Percentiles rank a stretch among this genome's conserved stretches.
Conservation (phyloP, 1,140 invertebrate genomes). For the Notospermus geniculatus region DNA sequence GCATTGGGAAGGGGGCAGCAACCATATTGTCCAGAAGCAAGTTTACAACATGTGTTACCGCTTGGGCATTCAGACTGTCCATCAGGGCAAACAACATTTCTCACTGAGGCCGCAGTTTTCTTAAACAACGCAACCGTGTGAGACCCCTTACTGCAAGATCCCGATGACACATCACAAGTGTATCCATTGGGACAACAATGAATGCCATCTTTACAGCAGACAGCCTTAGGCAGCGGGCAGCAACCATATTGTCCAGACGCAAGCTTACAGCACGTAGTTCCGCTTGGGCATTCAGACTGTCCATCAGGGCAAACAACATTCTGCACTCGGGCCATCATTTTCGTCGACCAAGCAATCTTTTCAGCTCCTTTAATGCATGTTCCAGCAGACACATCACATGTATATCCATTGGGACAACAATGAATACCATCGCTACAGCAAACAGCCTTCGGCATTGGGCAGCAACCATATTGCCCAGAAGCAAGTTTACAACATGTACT, state of each 20-base stretch:
- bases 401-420: conserved; percentile 37
- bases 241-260: not conserved
- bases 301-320: not conserved
- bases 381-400: conserved; percentile 24
- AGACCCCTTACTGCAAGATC: not conserved
- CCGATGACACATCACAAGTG: conserved; percentile 20
- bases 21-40: no score
- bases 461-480: conserved; percentile 49
- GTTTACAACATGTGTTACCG: no score
- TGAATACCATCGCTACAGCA: conserved; percentile 43
- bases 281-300: not conserved
- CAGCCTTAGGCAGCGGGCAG: conserved; percentile 19
- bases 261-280: not conserved
- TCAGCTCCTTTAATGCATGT: conserved; percentile 22
- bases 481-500: conserved; percentile 41
- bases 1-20: no score
- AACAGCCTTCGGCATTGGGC: conserved; percentile 47
- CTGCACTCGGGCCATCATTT: no score
- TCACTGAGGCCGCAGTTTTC: not conserved
- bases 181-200: conserved; percentile 33
- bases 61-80: no score
- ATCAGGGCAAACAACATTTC: no score
- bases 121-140: not conserved
- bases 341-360: conserved; percentile 25
- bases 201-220: conserved; percentile 28